Evolutionary conservation across 2,113 vertebrate species (phyloP).

Genomic region (Hemichromis elongatus): DNA sequence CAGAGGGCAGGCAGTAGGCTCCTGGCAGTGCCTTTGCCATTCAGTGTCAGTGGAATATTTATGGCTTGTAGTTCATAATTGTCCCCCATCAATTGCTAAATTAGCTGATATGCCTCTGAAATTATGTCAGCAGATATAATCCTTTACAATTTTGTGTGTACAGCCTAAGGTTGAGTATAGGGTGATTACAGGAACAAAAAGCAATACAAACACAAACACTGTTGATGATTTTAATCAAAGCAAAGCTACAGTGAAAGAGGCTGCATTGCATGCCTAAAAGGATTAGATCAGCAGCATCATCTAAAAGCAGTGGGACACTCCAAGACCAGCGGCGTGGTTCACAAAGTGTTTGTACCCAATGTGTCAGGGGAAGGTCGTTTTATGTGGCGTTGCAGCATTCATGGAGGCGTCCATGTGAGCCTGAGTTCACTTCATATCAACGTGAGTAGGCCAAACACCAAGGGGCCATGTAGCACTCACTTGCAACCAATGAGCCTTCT

Average conservation of each 20-base stretch:
- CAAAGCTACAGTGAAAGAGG: neutral
- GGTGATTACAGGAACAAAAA: neutral
- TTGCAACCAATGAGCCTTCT: conserved; percentile 33
- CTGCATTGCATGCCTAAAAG: neutral
- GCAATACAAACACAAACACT: neutral
- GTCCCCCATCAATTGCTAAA: neutral
- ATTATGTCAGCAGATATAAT: neutral
- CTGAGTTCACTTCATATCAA: conserved; percentile 29
- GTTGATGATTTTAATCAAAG: neutral
- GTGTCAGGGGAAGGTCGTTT: conserved; percentile 47
- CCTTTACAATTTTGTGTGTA: neutral
- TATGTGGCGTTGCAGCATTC: neutral
- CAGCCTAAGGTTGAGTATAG: neutral
- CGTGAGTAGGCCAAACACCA: conserved; percentile 17
- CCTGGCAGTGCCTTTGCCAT: neutral
- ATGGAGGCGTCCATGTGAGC: neutral
- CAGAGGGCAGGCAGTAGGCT: conserved; percentile 51
- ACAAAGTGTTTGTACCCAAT: conserved; percentile 15
- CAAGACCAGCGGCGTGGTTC: neutral
- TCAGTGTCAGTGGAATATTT: neutral
- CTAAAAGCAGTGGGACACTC: neutral
- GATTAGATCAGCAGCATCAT: conserved; percentile 17
- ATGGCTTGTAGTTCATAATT: neutral
- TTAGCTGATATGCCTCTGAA: neutral
- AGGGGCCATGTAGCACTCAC: neutral